phyloP scores from a whole-genome alignment of 64 coral and sea anemone genomes.

The Actinia tenebrosa region DNA sequence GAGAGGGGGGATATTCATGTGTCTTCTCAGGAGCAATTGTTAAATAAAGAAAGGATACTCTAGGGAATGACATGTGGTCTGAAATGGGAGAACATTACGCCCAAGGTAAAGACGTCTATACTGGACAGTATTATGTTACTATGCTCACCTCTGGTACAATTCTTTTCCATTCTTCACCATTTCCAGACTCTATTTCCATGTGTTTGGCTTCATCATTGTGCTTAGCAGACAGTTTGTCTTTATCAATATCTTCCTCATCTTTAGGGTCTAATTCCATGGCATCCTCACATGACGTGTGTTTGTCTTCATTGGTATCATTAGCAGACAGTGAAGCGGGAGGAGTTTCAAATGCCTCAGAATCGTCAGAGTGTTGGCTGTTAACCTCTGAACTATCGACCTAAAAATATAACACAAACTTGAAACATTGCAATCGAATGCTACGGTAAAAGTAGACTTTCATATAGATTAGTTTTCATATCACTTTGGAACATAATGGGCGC shows the following conservation, averaged over 20 bases:
- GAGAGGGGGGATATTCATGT: too few relatives aligned
- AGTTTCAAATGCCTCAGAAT: constrained; percentile 73
- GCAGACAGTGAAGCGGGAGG: constrained; percentile 62
- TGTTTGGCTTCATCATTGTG: constrained; percentile 12
- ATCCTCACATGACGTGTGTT: constrained; percentile 9
- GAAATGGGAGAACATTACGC: too few relatives aligned
- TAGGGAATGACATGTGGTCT: too few relatives aligned
- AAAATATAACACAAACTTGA: background rate
- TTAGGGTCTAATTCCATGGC: constrained; percentile 53
- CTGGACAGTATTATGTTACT: background rate
- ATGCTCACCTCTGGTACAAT: constrained; percentile 74
- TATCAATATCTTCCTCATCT: constrained; percentile 10
- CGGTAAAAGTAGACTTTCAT: too few relatives aligned
- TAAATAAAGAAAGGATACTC: too few relatives aligned
- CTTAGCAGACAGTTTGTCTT: constrained; percentile 11
- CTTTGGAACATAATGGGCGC: too few relatives aligned
- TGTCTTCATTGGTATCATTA: constrained; percentile 22
- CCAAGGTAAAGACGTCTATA: too few relatives aligned
- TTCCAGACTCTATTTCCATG: constrained; percentile 43
- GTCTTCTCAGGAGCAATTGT: too few relatives aligned
- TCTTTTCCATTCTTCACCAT: constrained; percentile 77
- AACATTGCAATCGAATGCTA: background rate
- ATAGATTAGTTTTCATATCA: too few relatives aligned
- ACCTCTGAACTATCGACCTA: constrained; percentile 44
- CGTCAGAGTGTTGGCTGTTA: constrained; percentile 70